phyloP scores from a whole-genome alignment of 2,888 invertebrate species.

The Acronicta alni region DNA sequence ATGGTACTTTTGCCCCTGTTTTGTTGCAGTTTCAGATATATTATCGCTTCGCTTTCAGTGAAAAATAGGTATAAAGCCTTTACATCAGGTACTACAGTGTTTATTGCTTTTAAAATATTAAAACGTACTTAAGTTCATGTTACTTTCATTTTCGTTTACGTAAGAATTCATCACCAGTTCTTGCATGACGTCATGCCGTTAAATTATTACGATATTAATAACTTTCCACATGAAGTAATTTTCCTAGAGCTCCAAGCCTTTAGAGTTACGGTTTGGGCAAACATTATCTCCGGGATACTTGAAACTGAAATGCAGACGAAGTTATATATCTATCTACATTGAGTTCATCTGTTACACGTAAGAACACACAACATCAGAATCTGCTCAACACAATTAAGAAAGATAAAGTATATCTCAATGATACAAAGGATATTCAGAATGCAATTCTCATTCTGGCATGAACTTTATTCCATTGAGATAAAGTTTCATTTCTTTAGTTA shows the following conservation, averaged over 20 bases:
- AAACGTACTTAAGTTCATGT: conserved; percentile 30
- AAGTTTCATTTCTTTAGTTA: too few relatives aligned
- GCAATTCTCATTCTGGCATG: too few relatives aligned
- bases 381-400: too few relatives aligned
- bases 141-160: conserved; percentile 39
- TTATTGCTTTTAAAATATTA: conserved; percentile 52
- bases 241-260: conserved; percentile 13
- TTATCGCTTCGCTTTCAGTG: neutral
- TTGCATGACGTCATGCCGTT: conserved; percentile 29
- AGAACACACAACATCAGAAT: too few relatives aligned
- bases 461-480: too few relatives aligned
- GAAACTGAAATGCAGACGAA: conserved; percentile 4
- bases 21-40: neutral
- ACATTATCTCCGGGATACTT: conserved; percentile 9
- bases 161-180: conserved; percentile 34
- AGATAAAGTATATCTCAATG: too few relatives aligned
- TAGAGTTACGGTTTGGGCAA: conserved; percentile 9
- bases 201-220: conserved; percentile 46
- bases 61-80: conserved; percentile 6
- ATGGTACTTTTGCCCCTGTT: too few relatives aligned
- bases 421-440: too few relatives aligned
- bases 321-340: neutral
- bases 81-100: conserved; percentile 34
- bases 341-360: conserved; percentile 16
- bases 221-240: conserved; percentile 38